phyloP scores from a whole-genome alignment of 92 coral and sea anemone genomes.

The Montipora capitata region DNA sequence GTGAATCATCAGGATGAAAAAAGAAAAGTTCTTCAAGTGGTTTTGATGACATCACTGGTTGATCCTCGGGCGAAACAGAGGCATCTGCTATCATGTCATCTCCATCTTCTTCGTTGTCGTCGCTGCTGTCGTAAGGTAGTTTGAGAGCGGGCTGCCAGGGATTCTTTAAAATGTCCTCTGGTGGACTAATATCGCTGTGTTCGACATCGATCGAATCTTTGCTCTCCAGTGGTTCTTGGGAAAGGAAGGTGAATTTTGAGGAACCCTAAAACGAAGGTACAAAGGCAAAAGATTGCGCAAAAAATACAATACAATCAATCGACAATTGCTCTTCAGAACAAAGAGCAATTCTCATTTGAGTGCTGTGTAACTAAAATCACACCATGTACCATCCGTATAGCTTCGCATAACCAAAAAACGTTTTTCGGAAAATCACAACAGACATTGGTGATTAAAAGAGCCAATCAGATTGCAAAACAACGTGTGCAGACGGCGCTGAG shows the following conservation, averaged over 20 bases:
- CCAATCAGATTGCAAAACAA: no score
- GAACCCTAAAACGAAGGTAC: conserved; percentile 16
- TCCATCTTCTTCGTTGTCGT: conserved; percentile 76
- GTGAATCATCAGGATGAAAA: conserved; percentile 86
- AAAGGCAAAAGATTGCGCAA: neutral
- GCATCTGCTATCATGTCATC: conserved; percentile 41
- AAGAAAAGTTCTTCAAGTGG: conserved; percentile 77
- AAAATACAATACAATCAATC: neutral
- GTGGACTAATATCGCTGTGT: conserved; percentile 20
- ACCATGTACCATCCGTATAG: no score
- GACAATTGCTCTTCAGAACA: no score
- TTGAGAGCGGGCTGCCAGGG: conserved; percentile 65
- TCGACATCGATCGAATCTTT: neutral
- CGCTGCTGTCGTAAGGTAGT: conserved; percentile 98
- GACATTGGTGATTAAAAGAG: no score
- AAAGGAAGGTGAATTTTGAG: conserved; percentile 65
- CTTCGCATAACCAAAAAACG: no score
- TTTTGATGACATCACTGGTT: neutral
- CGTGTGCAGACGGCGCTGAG: no score
- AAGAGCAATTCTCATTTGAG: no score
- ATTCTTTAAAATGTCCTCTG: conserved; percentile 56
- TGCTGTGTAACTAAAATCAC: no score
- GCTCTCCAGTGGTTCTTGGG: conserved; percentile 43
- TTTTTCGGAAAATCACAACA: no score
- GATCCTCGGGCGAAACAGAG: neutral